These are phyloP conservation scores for Macaria liturata DNA, from an alignment of 2,888 invertebrate species.

Conservation along the genomic window DNA sequence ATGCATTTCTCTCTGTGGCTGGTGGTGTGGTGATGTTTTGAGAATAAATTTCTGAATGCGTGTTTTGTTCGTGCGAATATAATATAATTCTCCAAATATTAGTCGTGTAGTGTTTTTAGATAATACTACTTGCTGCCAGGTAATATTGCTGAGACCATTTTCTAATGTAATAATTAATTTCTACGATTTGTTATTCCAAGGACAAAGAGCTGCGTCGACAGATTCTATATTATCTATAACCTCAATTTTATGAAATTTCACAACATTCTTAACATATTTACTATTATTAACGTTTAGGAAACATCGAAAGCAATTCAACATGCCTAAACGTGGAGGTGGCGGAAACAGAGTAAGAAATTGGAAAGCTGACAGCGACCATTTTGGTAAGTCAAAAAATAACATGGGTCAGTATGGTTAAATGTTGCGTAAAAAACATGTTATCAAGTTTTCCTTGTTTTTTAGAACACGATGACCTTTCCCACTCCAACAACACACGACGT, in stretches of 20 bases:
- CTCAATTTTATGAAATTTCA: neutral
- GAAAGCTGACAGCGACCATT: conserved; percentile 66
- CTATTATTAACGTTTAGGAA: conserved; percentile 5
- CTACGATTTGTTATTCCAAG: neutral
- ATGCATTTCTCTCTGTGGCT: too few species aligned
- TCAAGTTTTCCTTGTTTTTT: conserved; percentile 32
- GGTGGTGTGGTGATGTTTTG: too few species aligned
- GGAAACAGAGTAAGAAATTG: conserved; percentile 66
- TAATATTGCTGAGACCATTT: too few species aligned
- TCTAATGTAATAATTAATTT: too few species aligned
- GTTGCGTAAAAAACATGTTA: conserved; percentile 1
- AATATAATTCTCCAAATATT: too few species aligned
- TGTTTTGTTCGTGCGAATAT: too few species aligned
- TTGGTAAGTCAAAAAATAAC: conserved; percentile 54
- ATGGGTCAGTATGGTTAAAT: neutral
- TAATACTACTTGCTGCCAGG: too few species aligned
- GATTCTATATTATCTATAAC: neutral
- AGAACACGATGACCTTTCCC: conserved; percentile 79
- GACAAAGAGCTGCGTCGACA: neutral
- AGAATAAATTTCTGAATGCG: too few species aligned
- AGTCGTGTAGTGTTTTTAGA: too few species aligned
- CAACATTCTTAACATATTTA: neutral
- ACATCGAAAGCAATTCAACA: conserved; percentile 37
- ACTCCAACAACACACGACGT: conserved; percentile 65
- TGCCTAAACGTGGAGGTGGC: conserved; percentile 76